phyloP scores from a whole-genome alignment of 2,113 vertebrate species.

The Thamnophis sirtalis region DNA sequence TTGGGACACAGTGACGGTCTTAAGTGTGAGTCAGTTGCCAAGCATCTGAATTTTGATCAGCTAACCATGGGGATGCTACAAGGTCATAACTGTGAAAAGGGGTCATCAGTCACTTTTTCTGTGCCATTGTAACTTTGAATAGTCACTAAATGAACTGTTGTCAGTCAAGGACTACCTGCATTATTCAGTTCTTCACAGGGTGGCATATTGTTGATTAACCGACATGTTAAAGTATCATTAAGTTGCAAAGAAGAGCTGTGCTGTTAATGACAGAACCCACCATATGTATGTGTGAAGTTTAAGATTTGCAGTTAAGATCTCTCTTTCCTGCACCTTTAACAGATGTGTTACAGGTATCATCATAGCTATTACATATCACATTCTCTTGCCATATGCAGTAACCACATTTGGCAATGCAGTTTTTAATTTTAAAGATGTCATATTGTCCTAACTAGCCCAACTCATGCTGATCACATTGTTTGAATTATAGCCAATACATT shows the following conservation, averaged over 20 bases:
- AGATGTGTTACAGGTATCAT: conserved; percentile 40
- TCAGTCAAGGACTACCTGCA: neutral
- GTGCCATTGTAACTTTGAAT: neutral
- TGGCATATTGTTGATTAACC: conserved; percentile 60
- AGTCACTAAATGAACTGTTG: neutral
- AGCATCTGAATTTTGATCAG: neutral
- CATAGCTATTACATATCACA: conserved; percentile 19
- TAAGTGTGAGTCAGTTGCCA: neutral
- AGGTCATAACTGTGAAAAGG: neutral
- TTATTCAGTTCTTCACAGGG: conserved; percentile 55
- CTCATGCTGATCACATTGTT: conserved; percentile 30
- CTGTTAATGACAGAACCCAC: conserved; percentile 53
- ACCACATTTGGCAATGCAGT: conserved; percentile 37
- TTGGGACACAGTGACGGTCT: neutral
- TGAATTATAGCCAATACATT: conserved; percentile 26
- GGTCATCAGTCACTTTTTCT: neutral
- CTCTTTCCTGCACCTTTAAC: neutral
- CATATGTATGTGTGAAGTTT: conserved; percentile 39
- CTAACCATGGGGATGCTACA: neutral
- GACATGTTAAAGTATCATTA: conserved; percentile 61
- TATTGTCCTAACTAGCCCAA: conserved; percentile 29
- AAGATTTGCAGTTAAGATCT: conserved; percentile 3
- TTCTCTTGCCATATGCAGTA: conserved; percentile 46
- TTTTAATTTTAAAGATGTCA: conserved; percentile 50
- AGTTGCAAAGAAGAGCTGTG: conserved; percentile 57